Base-by-base conservation (phyloP, 2,888 invertebrate species). In the Ophonus ardosiacus region DNA sequence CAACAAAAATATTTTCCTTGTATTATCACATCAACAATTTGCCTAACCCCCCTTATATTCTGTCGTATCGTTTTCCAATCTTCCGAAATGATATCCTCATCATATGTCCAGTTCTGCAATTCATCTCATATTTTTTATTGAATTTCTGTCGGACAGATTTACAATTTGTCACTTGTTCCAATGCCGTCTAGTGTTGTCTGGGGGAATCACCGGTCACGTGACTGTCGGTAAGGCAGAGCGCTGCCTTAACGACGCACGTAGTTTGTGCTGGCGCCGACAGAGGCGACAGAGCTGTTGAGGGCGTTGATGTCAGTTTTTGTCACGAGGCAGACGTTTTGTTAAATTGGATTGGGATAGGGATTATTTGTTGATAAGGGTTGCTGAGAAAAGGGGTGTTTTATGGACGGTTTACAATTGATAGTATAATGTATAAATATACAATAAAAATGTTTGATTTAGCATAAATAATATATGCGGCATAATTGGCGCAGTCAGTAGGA, bases 81-180 rank as follows among this genome's bases (percentile, higher is more conserved):
- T 51, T 51, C 10, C 43, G 4, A 10, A 7, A 13, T 13, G 63
- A 63, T 24, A 68, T 68, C 68, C 68, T 68, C 38, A 68, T 68
- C 68, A 68, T 7, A 38, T 68, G 68, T 31, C 68, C 24, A 24
- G 18, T 56, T 78, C 51, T 15, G 10, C 24, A 56, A 10, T 56
- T 56, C 21, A 1, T 17, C 56, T 21, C 31, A 31, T 17, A 56
- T 59, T 61, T 59, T 57, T 80, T 61, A 80, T 80, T 80, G 59
- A 80, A 80, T 80, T 7, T 80, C 40, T 61, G 57, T 80, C 61
- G 61, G 17, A 80, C 38, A 17, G 79, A 80, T 80, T 80, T 61
- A 61, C 31, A 80, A 80, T 80, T 80, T 80, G 79, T 59, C 79
- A 80, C 56, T 78, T 31, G 17, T 15, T 21, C n/a, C 43, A 17